phyloP scores from a whole-genome alignment of 2,888 invertebrate species.

The Acronicta alni region DNA sequence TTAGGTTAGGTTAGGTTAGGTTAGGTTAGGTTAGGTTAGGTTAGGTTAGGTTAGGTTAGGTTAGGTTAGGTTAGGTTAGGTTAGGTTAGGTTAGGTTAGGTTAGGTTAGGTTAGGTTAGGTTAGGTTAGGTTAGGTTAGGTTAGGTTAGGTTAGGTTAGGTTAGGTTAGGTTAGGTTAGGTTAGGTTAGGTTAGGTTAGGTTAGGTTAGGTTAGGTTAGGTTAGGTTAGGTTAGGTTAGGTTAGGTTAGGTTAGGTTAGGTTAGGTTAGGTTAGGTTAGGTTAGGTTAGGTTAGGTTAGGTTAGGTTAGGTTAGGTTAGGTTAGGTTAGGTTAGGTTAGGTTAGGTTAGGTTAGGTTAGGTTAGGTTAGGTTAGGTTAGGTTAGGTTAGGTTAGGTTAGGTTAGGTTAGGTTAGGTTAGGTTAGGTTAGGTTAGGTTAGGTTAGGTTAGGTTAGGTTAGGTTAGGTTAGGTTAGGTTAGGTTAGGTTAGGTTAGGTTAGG shows the following conservation, averaged over 20 bases:
- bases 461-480: slow-evolving; percentile 36
- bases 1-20: slow-evolving; percentile 29
- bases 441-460: slow-evolving; percentile 35
- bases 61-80: slow-evolving; percentile 10
- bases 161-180: slow-evolving; percentile 36
- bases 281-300: slow-evolving; percentile 33
- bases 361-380: slow-evolving; percentile 34
- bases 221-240: slow-evolving; percentile 24
- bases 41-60: slow-evolving; percentile 31
- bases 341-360: slow-evolving; percentile 31
- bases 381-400: slow-evolving; percentile 30
- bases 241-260: slow-evolving; percentile 5
- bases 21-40: slow-evolving; percentile 34
- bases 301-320: slow-evolving; percentile 30
- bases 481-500: slow-evolving; percentile 38
- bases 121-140: slow-evolving; percentile 27
- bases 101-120: slow-evolving; percentile 10
- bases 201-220: slow-evolving; percentile 31
- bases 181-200: slow-evolving; percentile 33
- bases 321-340: slow-evolving; percentile 35
- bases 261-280: slow-evolving; percentile 24
- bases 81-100: slow-evolving; percentile 5
- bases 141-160: slow-evolving; percentile 28
- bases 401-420: slow-evolving; percentile 36
- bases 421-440: slow-evolving; percentile 35